Percentiles rank a stretch among this genome's conserved stretches.
Evolutionary conservation across 1,140 invertebrate genomes (phyloP).

Genomic region (Drosophila kanapiae): DNA sequence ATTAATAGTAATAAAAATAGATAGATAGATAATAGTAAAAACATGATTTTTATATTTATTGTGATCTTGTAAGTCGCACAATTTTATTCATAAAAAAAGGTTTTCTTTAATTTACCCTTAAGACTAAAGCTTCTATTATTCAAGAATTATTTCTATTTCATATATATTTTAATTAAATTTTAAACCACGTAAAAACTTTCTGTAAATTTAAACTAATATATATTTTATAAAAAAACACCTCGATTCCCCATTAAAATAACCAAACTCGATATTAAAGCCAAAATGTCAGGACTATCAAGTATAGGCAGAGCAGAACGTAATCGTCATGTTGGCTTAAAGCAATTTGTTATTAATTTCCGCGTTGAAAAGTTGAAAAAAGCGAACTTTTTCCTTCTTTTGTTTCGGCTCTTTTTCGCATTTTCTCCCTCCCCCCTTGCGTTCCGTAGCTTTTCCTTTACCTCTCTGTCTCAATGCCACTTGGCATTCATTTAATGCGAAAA

Average conservation of each 20-base stretch:
- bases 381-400: slow-evolving; percentile 61
- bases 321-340: slow-evolving; percentile 77
- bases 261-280: neutral
- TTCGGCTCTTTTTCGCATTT: slow-evolving; percentile 20
- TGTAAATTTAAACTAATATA: neutral
- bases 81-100: neutral
- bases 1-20: too few species aligned
- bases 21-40: too few species aligned
- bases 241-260: neutral
- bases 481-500: slow-evolving; percentile 74
- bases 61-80: neutral
- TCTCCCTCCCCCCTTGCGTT: neutral
- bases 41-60: neutral
- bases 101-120: neutral
- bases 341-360: slow-evolving; percentile 83
- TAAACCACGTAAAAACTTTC: rapidly evolving
- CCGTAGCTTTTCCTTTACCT: slow-evolving; percentile 20
- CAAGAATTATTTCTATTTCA: neutral
- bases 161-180: neutral
- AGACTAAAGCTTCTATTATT: neutral
- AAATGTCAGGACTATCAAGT: slow-evolving; percentile 3
- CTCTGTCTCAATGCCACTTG: slow-evolving; percentile 49
- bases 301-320: slow-evolving; percentile 45
- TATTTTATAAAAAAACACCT: neutral
- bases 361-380: slow-evolving; percentile 72